Conservation (phyloP, 2,797 vertebrate genomes). For the Oreochromis mossambicus region DNA sequence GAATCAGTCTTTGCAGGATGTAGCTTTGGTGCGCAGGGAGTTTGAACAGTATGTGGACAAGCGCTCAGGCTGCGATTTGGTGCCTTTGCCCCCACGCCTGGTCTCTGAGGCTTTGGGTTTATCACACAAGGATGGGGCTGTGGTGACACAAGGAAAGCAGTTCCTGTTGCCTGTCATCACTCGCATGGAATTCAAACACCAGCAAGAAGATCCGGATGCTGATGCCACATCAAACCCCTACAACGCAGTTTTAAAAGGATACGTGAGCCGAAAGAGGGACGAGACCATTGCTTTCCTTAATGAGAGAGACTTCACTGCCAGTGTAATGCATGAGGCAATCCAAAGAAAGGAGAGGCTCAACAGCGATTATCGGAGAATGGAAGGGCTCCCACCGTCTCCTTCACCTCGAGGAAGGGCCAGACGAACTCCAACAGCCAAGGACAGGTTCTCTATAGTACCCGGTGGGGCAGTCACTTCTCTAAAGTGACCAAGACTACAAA, state of each 20-base stretch:
- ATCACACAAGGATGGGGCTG: neutral
- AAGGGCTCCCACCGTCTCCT: conserved; percentile 55
- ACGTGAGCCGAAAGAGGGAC: conserved; percentile 72
- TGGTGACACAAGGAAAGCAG: conserved; percentile 15
- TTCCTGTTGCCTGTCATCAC: conserved; percentile 75
- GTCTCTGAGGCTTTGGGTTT: conserved; percentile 57
- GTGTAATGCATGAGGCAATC: conserved; percentile 62
- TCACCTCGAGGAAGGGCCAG: conserved; percentile 43
- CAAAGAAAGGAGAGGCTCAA: conserved; percentile 68
- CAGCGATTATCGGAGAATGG: conserved; percentile 54
- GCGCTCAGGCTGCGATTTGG: conserved; percentile 68
- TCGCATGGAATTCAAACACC: conserved; percentile 76
- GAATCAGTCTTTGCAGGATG: conserved; percentile 67
- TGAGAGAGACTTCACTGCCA: conserved; percentile 75
- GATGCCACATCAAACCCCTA: conserved; percentile 67
- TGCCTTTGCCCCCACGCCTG: conserved; percentile 66
- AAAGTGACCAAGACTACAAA: conserved; percentile 25
- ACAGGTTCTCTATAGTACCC: conserved; percentile 63
- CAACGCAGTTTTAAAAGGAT: conserved; percentile 72
- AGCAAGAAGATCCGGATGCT: conserved; percentile 56
- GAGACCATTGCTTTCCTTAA: conserved; percentile 74
- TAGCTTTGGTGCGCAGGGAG: conserved; percentile 57
- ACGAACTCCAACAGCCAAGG: conserved; percentile 55
- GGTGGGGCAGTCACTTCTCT: conserved; percentile 33
- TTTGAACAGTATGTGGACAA: conserved; percentile 68